Percentiles rank a stretch among this genome's conserved stretches.
These are phyloP conservation scores for Sorex fumeus DNA, from an alignment of 2,113 vertebrate genomes.

Conservation along the genomic window DNA sequence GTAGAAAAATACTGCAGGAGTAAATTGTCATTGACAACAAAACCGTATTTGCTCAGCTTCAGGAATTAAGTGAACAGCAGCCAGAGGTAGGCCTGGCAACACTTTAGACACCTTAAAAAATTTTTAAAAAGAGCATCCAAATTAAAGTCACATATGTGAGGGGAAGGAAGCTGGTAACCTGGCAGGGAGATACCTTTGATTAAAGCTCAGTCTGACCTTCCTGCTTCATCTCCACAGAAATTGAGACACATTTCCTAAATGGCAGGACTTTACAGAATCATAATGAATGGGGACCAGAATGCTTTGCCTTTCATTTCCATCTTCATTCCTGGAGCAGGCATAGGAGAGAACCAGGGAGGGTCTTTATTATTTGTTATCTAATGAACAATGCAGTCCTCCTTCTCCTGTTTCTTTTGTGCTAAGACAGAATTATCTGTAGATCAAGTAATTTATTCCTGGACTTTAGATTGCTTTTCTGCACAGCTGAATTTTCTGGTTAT, in stretches of 20 bases:
- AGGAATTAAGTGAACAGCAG: conserved; percentile 51
- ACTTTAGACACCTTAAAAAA: conserved; percentile 41
- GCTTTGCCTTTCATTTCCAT: conserved; percentile 34
- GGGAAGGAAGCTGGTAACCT: neutral
- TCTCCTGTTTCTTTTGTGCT: conserved; percentile 53
- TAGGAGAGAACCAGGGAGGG: conserved; percentile 47
- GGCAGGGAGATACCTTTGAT: conserved; percentile 68
- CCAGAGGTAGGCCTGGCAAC: conserved; percentile 14
- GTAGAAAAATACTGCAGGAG: conserved; percentile 68
- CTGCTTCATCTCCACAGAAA: conserved; percentile 70
- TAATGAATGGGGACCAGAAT: conserved; percentile 50
- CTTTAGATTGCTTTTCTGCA: conserved; percentile 67
- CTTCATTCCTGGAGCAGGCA: conserved; percentile 28
- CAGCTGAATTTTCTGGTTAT: conserved; percentile 62
- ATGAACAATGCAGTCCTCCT: conserved; percentile 34
- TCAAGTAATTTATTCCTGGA: conserved; percentile 65
- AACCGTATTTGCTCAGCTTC: conserved; percentile 46
- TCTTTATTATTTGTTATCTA: conserved; percentile 49
- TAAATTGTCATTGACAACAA: conserved; percentile 61
- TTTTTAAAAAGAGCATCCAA: conserved; percentile 24
- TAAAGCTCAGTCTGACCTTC: conserved; percentile 80
- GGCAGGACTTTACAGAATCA: conserved; percentile 23
- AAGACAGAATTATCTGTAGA: conserved; percentile 68
- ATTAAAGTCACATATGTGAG: conserved; percentile 59
- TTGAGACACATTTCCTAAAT: conserved; percentile 69